Base-by-base conservation (phyloP, 2,888 invertebrate genomes). In the Liodrosophila aerea region DNA sequence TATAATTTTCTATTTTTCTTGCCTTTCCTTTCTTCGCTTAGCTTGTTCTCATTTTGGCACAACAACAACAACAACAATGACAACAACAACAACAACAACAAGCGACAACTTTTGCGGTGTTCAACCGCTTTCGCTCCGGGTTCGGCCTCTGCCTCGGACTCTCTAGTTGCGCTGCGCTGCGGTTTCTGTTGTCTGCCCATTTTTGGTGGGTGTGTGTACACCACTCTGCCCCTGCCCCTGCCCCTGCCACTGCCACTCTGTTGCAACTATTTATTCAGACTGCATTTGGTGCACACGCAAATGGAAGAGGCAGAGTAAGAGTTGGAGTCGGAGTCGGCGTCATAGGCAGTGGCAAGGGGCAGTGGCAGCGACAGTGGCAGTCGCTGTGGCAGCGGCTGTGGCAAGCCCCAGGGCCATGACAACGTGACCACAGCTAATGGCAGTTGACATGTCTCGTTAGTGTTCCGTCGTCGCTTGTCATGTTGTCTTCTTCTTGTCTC, bases 381-480 rank as follows among this genome's bases (percentile, higher is more conserved):
- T 16, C 8, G 4, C 9, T 9, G 8, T 18, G 53, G 12, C 40
- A 8, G 4, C 7, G 31, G 30, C 18, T 3, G n/a, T 47, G 13
- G 36, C 27, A 9, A 34, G 29, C 8, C 8, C 9, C n/a, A 5
- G 53, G 30, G 46, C 46, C n/a, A 49, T 49, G 61, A 52, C 59
- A 69, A 68, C 63, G 70, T 76, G 78, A 78, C 78, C 78, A 65
- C 78, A 84, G 76, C 65, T 81, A 81, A 81, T 85, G 77, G 80
- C 76, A 73, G 81, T 84, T 86, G 86, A 86, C 80, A 86, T 81
- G 67, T 86, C 66, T 86, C 68, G 70, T 85, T 75, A 67, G 65
- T 59, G 67, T 68, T 66, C 53, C 47, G 41, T 58, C 22, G 22
- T 46, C 63, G 37, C 7, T 62, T 27, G 52, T 22, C 22, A 22